These are phyloP conservation scores for Romanogobio albipinnatus DNA, from an alignment of 2,113 vertebrate species.

Conservation along the genomic window DNA sequence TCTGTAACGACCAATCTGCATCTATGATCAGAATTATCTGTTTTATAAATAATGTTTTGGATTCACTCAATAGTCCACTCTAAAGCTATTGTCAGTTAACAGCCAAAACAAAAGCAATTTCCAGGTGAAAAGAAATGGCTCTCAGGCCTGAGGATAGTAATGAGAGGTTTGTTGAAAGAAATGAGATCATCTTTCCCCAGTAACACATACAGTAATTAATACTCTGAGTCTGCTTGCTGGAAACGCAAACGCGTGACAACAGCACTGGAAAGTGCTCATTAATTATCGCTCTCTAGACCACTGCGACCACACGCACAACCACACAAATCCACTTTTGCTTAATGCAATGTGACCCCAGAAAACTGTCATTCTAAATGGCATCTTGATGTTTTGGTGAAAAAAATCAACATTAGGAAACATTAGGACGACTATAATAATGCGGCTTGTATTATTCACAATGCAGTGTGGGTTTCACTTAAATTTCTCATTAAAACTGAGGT, in stretches of 20 bases:
- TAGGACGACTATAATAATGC: not conserved
- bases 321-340: slow-evolving; percentile 3
- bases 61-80: not conserved
- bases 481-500: not conserved
- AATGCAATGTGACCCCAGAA: slow-evolving; percentile 10
- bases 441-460: not conserved
- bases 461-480: not conserved
- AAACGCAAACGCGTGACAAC: not conserved
- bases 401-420: slow-evolving; percentile 8
- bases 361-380: not conserved
- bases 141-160: slow-evolving; percentile 23
- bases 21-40: not conserved
- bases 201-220: slow-evolving; percentile 44
- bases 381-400: slow-evolving; percentile 11
- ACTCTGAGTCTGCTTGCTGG: slow-evolving; percentile 17
- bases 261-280: slow-evolving; percentile 21
- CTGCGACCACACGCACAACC: not conserved
- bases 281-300: slow-evolving; percentile 28
- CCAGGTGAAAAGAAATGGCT: not conserved
- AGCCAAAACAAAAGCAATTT: slow-evolving; percentile 33
- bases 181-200: slow-evolving; percentile 39
- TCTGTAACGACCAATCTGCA: not conserved
- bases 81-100: not conserved
- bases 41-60: slow-evolving; percentile 4
- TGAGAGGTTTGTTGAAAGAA: slow-evolving; percentile 27